These are phyloP conservation scores for Aradophagus sp. DNA, from an alignment of 1,140 invertebrate genomes.

Conservation along the genomic window DNA sequence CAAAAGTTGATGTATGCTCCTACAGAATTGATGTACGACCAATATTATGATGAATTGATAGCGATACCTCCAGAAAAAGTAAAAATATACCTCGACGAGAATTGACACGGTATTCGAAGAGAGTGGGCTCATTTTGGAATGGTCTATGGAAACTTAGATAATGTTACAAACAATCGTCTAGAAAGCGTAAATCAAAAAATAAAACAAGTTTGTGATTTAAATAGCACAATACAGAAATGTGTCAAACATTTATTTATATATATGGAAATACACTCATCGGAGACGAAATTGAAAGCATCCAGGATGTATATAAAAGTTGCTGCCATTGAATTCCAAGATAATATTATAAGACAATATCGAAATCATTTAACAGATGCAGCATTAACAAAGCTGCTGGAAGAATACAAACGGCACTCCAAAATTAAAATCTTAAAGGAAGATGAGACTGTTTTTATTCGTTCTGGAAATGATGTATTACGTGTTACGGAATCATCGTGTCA, in stretches of 20 bases:
- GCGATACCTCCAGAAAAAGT: not conserved
- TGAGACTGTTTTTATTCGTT: too few relatives aligned
- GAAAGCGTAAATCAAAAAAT: not conserved
- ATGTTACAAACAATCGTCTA: not conserved
- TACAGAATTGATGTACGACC: not conserved
- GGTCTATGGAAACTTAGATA: not conserved
- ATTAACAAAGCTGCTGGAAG: too few relatives aligned
- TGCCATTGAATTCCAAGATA: too few relatives aligned
- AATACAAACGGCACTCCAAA: too few relatives aligned
- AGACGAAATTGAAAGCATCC: too few relatives aligned
- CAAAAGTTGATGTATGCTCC: not conserved
- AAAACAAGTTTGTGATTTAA: not conserved
- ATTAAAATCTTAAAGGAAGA: too few relatives aligned
- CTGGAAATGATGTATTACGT: not conserved
- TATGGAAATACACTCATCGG: not conserved
- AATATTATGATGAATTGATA: not conserved
- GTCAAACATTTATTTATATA: not conserved
- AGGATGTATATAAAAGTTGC: too few relatives aligned
- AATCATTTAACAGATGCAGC: too few relatives aligned
- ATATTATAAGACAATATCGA: too few relatives aligned
- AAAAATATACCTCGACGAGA: not conserved
- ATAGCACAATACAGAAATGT: not conserved
- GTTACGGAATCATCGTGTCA: not conserved
- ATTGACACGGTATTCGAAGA: not conserved
- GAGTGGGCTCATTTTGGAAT: not conserved